Evolutionary conservation across 2,797 vertebrate species (phyloP), one percentile per base, ranked within the genome.

Genomic region (Schizopygopsis malacanthus): DNA sequence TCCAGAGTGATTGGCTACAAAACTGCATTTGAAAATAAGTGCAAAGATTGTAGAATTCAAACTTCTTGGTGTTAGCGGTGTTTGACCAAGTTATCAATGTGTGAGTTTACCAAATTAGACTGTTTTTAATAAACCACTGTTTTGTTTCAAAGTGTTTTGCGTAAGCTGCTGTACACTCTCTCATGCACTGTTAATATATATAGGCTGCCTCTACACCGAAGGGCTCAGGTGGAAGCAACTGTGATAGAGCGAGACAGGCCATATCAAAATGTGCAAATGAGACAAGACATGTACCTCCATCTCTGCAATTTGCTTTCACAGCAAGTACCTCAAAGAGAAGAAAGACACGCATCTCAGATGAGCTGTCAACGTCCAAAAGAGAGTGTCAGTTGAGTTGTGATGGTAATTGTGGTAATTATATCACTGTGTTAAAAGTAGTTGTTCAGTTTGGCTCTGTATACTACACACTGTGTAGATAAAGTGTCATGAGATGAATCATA

Each of bases 241-340:
- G 13, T 83, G 59, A 65, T 67, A 22, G 56, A 75, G 10, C 13
- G 3, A 76, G 59, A 47, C 28, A 65, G 52, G 50, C 71, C 71
- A 20, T 73, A 73, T 75, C 11, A 61, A 37, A 47, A 50, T 22
- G 12, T 65, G 20, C 28, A 76, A 81, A 50, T 67, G 43, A 83
- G 59, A 77, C 63, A 12, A 69, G 80, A 82, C 56, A 59, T 54
- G 33, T 56, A 56, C 50, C 50, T 77, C 20, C 47, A 25, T 81
- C 63, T 67, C 63, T 52, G 25, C 18, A 2, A 65, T 50, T 69
- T 50, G 59, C 43, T 81, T 67, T 67, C 61, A 47, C 59, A 65
- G 70, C 70, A n/a, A 25, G 43, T 45, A n/a, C 20, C 25, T 47
- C 50, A 82, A 59, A 6, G 69, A 59, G 39, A 59, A 12, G 25